Percentiles rank a stretch among this genome's conserved stretches.
Conservation (phyloP, 2,113 vertebrate species). For the Eurystomus gularis region DNA sequence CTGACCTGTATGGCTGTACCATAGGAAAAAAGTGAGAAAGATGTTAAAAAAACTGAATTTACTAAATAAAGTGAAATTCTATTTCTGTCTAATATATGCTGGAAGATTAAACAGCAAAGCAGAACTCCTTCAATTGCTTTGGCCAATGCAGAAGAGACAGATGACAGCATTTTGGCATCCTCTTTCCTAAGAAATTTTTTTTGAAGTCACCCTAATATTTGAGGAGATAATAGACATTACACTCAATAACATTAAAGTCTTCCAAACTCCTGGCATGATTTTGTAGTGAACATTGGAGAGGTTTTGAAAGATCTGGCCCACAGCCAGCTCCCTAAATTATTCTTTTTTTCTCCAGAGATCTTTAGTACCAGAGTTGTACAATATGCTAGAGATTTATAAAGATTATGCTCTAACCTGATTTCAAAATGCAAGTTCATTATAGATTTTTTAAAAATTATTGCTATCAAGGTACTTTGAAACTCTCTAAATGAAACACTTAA, state of each 20-base stretch:
- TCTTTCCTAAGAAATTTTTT: neutral
- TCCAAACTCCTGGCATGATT: neutral
- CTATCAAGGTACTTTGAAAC: neutral
- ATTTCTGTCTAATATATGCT: neutral
- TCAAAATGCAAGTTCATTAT: neutral
- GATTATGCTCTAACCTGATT: neutral
- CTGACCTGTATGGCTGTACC: neutral
- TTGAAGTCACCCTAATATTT: neutral
- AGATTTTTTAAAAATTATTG: neutral
- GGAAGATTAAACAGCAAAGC: neutral
- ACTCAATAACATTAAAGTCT: neutral
- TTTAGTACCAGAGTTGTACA: neutral
- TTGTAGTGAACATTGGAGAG: neutral
- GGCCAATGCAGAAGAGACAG: neutral
- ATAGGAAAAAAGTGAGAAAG: neutral
- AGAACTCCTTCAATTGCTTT: slow-evolving; percentile 18
- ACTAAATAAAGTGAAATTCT: neutral
- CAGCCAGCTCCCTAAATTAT: neutral
- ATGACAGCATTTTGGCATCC: slow-evolving; percentile 12
- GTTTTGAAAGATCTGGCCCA: neutral
- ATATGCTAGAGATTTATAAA: neutral
- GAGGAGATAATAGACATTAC: neutral
- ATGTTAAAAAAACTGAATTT: neutral
- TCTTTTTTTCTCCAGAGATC: neutral
- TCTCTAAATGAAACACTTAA: neutral